Conservation (phyloP, 2,797 vertebrate genomes). For the Microctenopoma steveboyesi region DNA sequence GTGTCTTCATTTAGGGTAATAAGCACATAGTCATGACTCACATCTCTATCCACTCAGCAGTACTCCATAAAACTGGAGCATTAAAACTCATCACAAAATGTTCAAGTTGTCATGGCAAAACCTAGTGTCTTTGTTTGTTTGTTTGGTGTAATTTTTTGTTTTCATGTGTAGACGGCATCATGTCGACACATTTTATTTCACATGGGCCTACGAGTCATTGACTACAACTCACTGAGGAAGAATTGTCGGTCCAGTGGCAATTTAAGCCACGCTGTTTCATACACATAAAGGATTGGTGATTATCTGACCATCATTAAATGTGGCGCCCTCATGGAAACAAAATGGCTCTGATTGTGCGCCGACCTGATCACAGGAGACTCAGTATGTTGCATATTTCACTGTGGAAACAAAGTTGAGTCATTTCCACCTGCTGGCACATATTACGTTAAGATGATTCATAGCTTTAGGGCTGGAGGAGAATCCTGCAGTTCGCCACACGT, state of each 20-base stretch:
- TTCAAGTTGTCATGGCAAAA: neutral
- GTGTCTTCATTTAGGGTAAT: constrained; percentile 77
- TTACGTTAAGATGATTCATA: constrained; percentile 76
- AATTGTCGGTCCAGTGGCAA: constrained; percentile 5
- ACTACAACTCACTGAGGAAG: constrained; percentile 23
- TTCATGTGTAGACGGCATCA: constrained; percentile 14
- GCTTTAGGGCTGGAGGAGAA: constrained; percentile 68
- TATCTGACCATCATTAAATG: constrained; percentile 61
- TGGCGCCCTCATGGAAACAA: constrained; percentile 62
- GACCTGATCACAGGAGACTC: constrained; percentile 58
- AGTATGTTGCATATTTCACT: constrained; percentile 65
- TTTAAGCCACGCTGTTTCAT: constrained; percentile 27
- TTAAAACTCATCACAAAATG: constrained; percentile 31
- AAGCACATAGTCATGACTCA: constrained; percentile 63
- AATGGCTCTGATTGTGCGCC: constrained; percentile 56
- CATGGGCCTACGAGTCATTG: constrained; percentile 23
- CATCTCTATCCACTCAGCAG: constrained; percentile 44
- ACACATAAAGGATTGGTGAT: constrained; percentile 47
- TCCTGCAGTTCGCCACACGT: constrained; percentile 61
- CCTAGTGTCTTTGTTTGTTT: constrained; percentile 7
- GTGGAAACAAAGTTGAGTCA: constrained; percentile 76
- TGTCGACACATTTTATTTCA: neutral
- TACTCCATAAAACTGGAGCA: constrained; percentile 31
- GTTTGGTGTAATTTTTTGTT: neutral
- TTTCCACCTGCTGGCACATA: constrained; percentile 78